Percentiles rank a stretch among this genome's conserved stretches.
Evolutionary conservation across 2,113 vertebrate genomes (phyloP).

Genomic region (Dasyprocta punctata): DNA sequence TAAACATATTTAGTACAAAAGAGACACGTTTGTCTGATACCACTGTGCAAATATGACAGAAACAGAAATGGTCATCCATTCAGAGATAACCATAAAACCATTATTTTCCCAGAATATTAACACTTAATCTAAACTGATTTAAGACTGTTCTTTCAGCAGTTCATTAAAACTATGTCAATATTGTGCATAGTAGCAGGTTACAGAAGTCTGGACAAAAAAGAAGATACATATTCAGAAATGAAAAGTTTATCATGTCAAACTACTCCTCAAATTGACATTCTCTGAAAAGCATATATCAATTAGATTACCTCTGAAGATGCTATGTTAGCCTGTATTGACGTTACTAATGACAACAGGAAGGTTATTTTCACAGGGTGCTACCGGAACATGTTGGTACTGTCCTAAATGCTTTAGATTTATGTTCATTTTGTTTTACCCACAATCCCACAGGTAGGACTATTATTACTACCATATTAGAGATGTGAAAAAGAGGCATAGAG

Average conservation of each 20-base stretch:
- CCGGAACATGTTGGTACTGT: background rate
- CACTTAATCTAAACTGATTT: background rate
- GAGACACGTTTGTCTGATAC: background rate
- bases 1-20: background rate
- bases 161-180: conserved; percentile 7
- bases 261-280: background rate
- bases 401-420: background rate
- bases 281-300: background rate
- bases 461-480: background rate
- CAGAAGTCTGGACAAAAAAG: background rate
- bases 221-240: conserved; percentile 36
- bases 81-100: conserved; percentile 13
- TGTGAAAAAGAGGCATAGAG: background rate
- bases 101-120: background rate
- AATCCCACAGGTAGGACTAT: background rate
- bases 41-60: background rate
- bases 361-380: background rate
- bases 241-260: background rate
- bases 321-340: background rate
- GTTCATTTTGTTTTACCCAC: background rate
- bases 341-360: background rate
- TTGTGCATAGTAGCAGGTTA: background rate
- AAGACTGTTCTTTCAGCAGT: background rate
- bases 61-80: conserved; percentile 1
- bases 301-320: background rate